Evolutionary conservation across 2,888 invertebrate species (phyloP).

Genomic region (Thymelicus acteon): DNA sequence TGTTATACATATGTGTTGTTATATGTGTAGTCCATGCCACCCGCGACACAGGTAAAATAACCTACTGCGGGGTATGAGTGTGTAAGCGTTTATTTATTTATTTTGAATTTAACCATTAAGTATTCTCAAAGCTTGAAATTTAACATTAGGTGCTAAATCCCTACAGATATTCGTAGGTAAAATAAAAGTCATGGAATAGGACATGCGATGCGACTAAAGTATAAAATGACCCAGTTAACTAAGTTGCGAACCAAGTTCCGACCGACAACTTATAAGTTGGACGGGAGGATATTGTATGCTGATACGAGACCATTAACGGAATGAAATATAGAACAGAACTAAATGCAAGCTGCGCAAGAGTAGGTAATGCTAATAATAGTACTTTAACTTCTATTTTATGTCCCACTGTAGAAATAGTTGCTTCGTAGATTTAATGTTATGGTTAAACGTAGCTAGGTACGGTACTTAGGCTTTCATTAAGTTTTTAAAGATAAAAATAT

Average conservation of each 20-base stretch:
- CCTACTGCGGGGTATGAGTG: too few relatives aligned
- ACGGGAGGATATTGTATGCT: constrained; percentile 30
- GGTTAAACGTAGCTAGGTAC: too few relatives aligned
- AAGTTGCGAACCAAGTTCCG: constrained; percentile 27
- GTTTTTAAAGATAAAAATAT: too few relatives aligned
- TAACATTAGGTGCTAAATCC: too few relatives aligned
- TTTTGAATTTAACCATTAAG: too few relatives aligned
- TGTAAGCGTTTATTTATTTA: too few relatives aligned
- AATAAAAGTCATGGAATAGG: background rate
- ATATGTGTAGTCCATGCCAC: too few relatives aligned
- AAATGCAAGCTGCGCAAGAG: background rate
- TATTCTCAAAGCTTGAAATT: too few relatives aligned
- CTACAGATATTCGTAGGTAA: background rate
- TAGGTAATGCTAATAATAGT: background rate
- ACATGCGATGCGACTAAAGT: constrained; percentile 7
- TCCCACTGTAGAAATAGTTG: background rate
- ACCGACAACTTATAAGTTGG: constrained; percentile 13
- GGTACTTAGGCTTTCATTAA: too few relatives aligned
- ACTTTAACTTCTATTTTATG: background rate
- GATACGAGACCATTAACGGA: constrained; percentile 17
- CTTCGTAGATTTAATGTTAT: too few relatives aligned
- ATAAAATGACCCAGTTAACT: constrained; percentile 32
- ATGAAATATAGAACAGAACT: constrained; percentile 11
- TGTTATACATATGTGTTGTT: too few relatives aligned
- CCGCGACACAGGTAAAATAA: too few relatives aligned